A percentile compares a stretch with the other conserved stretches of the same genome.
These are phyloP conservation scores for Terebella lapidaria DNA, from an alignment of 2,888 invertebrate genomes.

Conservation along the genomic window DNA sequence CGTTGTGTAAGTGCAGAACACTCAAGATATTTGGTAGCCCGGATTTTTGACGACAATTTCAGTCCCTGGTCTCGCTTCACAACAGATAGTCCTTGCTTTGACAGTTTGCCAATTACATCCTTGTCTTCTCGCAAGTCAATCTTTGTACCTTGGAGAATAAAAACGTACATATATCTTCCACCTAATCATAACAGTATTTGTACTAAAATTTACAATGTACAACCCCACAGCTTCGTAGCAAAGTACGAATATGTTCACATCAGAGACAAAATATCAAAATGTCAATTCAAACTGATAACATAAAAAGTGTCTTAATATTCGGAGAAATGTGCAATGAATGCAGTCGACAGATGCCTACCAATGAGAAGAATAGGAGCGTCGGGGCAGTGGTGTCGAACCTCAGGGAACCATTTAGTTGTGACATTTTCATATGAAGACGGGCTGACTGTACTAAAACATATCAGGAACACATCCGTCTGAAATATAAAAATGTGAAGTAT, in stretches of 20 bases:
- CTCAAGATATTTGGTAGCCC: slow-evolving; percentile 98
- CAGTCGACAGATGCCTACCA: too few species aligned
- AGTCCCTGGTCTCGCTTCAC: slow-evolving; percentile 97
- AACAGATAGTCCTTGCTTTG: slow-evolving; percentile 91
- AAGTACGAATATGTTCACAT: too few species aligned
- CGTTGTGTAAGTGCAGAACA: slow-evolving; percentile 98
- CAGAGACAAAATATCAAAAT: too few species aligned
- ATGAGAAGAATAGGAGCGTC: slow-evolving; percentile 98
- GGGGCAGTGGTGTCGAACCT: slow-evolving; percentile 99
- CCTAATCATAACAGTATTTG: neutral
- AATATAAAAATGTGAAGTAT: slow-evolving; percentile 23
- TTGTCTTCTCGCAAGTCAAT: slow-evolving; percentile 97
- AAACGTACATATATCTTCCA: neutral
- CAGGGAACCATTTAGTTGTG: slow-evolving; percentile 98
- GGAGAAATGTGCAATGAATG: too few species aligned
- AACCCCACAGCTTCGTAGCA: too few species aligned
- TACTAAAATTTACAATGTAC: neutral
- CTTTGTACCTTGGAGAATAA: slow-evolving; percentile 78
- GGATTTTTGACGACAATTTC: slow-evolving; percentile 95
- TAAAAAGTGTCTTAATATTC: too few species aligned
- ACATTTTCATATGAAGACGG: slow-evolving; percentile 99
- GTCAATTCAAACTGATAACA: too few species aligned
- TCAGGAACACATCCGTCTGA: slow-evolving; percentile 96
- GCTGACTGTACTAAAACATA: slow-evolving; percentile 98
- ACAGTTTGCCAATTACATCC: slow-evolving; percentile 83